phyloP scores from a whole-genome alignment of 1,140 invertebrate genomes.

The Drosophila kohkoa region DNA sequence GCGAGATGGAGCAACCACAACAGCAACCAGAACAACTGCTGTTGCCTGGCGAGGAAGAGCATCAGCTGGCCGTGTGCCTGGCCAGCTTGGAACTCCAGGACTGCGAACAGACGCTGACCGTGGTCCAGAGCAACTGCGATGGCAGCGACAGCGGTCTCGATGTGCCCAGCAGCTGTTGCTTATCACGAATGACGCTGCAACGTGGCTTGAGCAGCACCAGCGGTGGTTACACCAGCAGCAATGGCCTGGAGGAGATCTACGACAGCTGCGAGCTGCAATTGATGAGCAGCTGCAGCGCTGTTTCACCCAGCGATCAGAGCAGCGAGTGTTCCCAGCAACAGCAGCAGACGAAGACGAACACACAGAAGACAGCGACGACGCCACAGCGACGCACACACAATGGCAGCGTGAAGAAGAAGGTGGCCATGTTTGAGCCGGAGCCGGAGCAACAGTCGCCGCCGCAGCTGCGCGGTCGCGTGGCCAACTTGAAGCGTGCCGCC shows the following conservation, averaged over 20 bases:
- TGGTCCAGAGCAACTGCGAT: constrained; percentile 84
- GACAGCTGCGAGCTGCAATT: constrained; percentile 90
- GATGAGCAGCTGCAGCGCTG: constrained; percentile 76
- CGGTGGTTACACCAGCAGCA: constrained; percentile 88
- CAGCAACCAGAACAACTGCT: constrained; percentile 34
- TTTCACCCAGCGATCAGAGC: constrained; percentile 89
- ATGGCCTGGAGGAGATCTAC: constrained; percentile 85
- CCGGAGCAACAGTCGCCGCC: constrained; percentile 55
- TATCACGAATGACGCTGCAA: constrained; percentile 70
- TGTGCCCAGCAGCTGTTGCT: constrained; percentile 86
- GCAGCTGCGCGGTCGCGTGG: constrained; percentile 64
- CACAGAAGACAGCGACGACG: constrained; percentile 40
- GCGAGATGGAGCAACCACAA: constrained; percentile 61
- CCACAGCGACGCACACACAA: constrained; percentile 43
- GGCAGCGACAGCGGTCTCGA: constrained; percentile 93
- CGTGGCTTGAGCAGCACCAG: constrained; percentile 87
- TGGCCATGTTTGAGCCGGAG: constrained; percentile 77
- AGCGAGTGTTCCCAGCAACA: constrained; percentile 88
- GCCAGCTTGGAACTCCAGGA: constrained; percentile 66
- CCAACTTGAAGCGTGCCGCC: constrained; percentile 85
- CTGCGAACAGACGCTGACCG: constrained; percentile 14
- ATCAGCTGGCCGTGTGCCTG: constrained; percentile 67
- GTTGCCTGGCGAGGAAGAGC: constrained; percentile 40
- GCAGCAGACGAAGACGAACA: not conserved
- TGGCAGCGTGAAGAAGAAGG: constrained; percentile 75